phyloP scores from a whole-genome alignment of 2,113 vertebrate genomes.

The Hippocampus guttulatus region DNA sequence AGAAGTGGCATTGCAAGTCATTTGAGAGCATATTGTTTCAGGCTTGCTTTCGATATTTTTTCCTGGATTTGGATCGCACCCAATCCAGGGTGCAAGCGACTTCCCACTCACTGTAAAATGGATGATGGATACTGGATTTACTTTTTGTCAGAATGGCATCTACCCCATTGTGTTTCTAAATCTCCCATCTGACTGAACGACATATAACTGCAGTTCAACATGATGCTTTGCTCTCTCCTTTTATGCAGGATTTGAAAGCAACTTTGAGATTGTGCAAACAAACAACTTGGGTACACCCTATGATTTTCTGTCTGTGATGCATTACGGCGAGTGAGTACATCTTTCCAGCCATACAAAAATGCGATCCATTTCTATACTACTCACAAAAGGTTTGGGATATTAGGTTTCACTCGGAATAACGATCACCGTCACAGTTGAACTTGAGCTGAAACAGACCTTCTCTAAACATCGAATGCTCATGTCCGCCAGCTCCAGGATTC shows the following conservation, averaged over 20 bases:
- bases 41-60: not conserved
- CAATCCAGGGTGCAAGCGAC: no score
- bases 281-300: slow-evolving; percentile 63
- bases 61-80: no score
- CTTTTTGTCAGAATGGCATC: not conserved
- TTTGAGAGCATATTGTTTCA: not conserved
- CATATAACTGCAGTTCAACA: not conserved
- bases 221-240: not conserved
- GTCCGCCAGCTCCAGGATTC: not conserved
- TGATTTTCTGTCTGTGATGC: slow-evolving; percentile 65
- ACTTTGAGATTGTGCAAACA: slow-evolving; percentile 28
- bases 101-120: no score
- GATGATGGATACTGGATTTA: not conserved
- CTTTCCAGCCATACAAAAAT: no score
- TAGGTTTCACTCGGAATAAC: no score
- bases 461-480: not conserved
- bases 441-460: no score
- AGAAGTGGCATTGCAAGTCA: not conserved
- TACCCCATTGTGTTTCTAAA: not conserved
- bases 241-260: not conserved
- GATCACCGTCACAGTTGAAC: no score
- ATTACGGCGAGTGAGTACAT: slow-evolving; percentile 56
- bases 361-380: not conserved
- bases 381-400: no score
- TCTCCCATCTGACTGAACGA: not conserved